Base-by-base conservation (phyloP, 2,113 vertebrate species). In the Rhombomys opimus region DNA sequence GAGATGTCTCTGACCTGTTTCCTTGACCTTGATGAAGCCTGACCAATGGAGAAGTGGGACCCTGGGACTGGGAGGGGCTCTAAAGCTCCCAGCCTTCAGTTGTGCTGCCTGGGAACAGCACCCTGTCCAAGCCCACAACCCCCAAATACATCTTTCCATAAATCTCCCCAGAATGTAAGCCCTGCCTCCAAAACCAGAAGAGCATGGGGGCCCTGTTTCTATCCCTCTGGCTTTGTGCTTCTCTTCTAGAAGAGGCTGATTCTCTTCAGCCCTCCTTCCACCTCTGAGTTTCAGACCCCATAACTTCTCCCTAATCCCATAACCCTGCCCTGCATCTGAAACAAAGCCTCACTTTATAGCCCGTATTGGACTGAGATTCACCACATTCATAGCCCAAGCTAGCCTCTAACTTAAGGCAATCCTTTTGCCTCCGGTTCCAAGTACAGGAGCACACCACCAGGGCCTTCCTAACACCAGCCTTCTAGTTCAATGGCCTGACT, bases 21-120 rank as follows among this genome's bases (percentile, higher is more conserved):
- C 32, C 91, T 80, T 86, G 92, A 94, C 96, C 87, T 72, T 94
- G 77, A 88, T 18, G 30, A 90, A 90, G 35, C 5, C 2, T 5
- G 35, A 27, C 7, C 30, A 90, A 14, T 30, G 32, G 76, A 76
- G 52, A 91, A 92, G 30, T 13, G 10, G 46, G 59, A 52, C 8
- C 18, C 80, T 46, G 63, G 80, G 46, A 70, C 41, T 23, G 8
- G 38, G 35, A 75, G 57, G 52, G 23, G 18, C 67, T 46, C 12
- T n/a, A 25, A 30, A 38, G 20, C 72, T 12, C 75, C 50, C 20
- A 46, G 13, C 12, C 25, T 91, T 54, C 20, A 72, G 59, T 46
- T 46, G 32, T 12, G 86, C 30, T 61, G 85, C 59, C 46, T 63
- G 50, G 32, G 30, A 75, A 25, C 38, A 89, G 12, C 67, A 70